phyloP scores from a whole-genome alignment of 2,797 vertebrate genomes.

The Coregonus ussuriensis region DNA sequence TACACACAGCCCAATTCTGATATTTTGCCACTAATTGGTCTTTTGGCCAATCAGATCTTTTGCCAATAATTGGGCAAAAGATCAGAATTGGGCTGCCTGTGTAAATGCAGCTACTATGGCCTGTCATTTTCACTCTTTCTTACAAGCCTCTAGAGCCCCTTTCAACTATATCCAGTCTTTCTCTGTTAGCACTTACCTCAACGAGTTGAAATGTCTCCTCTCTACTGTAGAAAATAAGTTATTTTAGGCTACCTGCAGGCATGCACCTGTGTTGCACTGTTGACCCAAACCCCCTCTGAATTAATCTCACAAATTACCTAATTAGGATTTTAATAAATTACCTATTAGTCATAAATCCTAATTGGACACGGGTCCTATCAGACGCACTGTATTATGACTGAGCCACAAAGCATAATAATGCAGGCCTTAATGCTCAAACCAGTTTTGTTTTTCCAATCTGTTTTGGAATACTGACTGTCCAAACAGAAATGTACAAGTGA shows the following conservation, averaged over 20 bases:
- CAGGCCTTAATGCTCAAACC: too few relatives aligned
- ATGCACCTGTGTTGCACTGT: too few relatives aligned
- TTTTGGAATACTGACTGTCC: too few relatives aligned
- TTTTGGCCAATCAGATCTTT: too few relatives aligned
- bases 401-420: neutral
- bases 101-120: too few relatives aligned
- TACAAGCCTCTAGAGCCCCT: neutral
- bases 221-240: neutral
- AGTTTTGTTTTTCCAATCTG: too few relatives aligned
- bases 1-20: too few relatives aligned
- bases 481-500: too few relatives aligned
- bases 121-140: too few relatives aligned
- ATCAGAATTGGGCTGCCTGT: too few relatives aligned
- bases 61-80: too few relatives aligned
- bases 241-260: neutral
- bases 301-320: neutral
- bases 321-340: neutral
- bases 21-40: too few relatives aligned
- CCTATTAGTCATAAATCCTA: neutral
- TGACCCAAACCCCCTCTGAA: neutral
- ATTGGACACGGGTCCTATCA: neutral
- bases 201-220: neutral
- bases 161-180: neutral
- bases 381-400: neutral
- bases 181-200: neutral